A percentile compares a stretch with the other conserved stretches of the same genome.
These are phyloP conservation scores for Caenorhabditis sp. DNA, from an alignment of 2,888 invertebrate species.

Conservation along the genomic window DNA sequence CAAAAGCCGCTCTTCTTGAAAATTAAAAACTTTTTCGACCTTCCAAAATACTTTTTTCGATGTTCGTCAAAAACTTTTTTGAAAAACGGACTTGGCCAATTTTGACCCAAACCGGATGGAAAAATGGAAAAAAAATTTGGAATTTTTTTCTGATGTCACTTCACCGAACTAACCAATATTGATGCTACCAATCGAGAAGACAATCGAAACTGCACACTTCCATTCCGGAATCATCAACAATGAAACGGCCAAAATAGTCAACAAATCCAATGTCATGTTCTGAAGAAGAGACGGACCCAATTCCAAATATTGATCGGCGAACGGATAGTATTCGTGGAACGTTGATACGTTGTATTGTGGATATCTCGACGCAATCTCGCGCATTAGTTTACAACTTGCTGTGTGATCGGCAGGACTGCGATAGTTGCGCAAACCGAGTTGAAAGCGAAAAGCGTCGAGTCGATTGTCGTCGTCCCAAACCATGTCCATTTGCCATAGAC, in stretches of 20 bases:
- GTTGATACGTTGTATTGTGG: slow-evolving; percentile 82
- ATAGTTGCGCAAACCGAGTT: slow-evolving; percentile 68
- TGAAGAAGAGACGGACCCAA: slow-evolving; percentile 67
- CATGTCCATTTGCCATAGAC: slow-evolving; percentile 69
- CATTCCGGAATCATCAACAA: slow-evolving; percentile 91
- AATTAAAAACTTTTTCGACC: no score
- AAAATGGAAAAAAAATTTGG: no score
- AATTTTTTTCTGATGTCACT: no score
- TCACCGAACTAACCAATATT: slow-evolving; percentile 47
- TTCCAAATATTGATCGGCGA: slow-evolving; percentile 79
- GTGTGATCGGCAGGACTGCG: slow-evolving; percentile 69
- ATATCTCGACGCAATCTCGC: slow-evolving; percentile 54
- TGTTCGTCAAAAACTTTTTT: neutral
- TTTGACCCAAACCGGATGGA: no score
- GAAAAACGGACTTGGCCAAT: no score
- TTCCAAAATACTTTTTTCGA: slow-evolving; percentile 5
- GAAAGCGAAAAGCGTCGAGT: slow-evolving; percentile 68
- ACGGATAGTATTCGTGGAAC: slow-evolving; percentile 93
- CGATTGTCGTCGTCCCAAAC: slow-evolving; percentile 48
- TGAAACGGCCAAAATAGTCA: slow-evolving; percentile 91
- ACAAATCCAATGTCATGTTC: slow-evolving; percentile 86
- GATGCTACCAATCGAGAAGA: slow-evolving; percentile 82
- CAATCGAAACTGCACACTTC: slow-evolving; percentile 89
- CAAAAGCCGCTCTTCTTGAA: no score
- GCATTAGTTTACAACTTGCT: slow-evolving; percentile 71